These are phyloP conservation scores for Leucoraja ocellata DNA, from an alignment of 2,797 vertebrate species.

Conservation along the genomic window DNA sequence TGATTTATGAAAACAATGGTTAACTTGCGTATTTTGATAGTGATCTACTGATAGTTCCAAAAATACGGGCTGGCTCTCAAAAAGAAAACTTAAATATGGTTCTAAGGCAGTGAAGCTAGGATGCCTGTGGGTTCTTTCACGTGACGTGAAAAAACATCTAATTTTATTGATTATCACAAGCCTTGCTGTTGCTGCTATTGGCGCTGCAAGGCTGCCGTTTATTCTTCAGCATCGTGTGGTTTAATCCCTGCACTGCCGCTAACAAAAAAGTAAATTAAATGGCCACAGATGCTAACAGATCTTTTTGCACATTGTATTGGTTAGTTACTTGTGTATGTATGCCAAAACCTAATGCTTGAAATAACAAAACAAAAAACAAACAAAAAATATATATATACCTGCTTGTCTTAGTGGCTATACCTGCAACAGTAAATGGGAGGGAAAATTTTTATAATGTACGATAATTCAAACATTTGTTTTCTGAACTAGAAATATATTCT, in stretches of 20 bases:
- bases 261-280: background rate
- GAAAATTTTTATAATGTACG: constrained; percentile 40
- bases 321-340: constrained; percentile 31
- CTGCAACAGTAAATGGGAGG: constrained; percentile 31
- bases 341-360: constrained; percentile 30
- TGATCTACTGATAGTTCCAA: constrained; percentile 2
- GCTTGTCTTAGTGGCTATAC: constrained; percentile 31
- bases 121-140: constrained; percentile 8
- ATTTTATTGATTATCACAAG: background rate
- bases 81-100: constrained; percentile 3
- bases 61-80: background rate
- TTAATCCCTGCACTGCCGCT: constrained; percentile 2
- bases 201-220: constrained; percentile 30
- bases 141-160: background rate
- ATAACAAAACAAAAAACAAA: constrained; percentile 4
- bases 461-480: constrained; percentile 46
- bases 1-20: background rate
- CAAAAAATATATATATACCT: background rate
- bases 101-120: background rate
- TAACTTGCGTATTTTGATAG: constrained; percentile 7
- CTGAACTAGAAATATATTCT: constrained; percentile 47
- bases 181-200: constrained; percentile 27
- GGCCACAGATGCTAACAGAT: constrained; percentile 21
- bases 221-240: constrained; percentile 30
- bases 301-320: constrained; percentile 27